These are phyloP conservation scores for Pelobates fuscus DNA, from an alignment of 2,113 vertebrate genomes.

Conservation along the genomic window DNA sequence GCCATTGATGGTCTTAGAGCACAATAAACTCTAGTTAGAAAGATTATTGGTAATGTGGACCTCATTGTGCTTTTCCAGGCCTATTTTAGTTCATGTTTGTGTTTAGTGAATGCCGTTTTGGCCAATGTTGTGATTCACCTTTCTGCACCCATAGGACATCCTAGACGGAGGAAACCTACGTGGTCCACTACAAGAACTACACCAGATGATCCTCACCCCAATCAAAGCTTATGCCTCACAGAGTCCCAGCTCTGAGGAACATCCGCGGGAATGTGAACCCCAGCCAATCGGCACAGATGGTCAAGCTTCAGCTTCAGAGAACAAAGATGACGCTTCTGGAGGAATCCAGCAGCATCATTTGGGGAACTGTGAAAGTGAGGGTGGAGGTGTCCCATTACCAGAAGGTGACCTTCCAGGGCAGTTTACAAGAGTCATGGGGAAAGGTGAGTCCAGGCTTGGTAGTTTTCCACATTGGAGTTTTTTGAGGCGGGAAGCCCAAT, in stretches of 20 bases:
- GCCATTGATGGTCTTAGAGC: too few relatives aligned
- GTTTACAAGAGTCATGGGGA: slow-evolving; percentile 98
- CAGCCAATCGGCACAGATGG: slow-evolving; percentile 73
- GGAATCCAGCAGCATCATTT: slow-evolving; percentile 79
- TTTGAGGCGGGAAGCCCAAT: too few relatives aligned
- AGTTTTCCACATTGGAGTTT: too few relatives aligned
- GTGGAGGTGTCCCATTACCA: slow-evolving; percentile 71
- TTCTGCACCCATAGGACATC: too few relatives aligned
- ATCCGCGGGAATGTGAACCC: slow-evolving; percentile 67
- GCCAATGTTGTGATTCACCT: too few relatives aligned
- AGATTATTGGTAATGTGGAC: too few relatives aligned
- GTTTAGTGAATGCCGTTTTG: too few relatives aligned
- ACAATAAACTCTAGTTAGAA: too few relatives aligned
- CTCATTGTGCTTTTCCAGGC: too few relatives aligned
- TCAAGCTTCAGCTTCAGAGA: slow-evolving; percentile 68
- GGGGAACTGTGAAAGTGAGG: slow-evolving; percentile 82
- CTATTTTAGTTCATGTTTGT: too few relatives aligned
- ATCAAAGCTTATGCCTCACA: slow-evolving; percentile 84
- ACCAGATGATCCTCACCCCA: slow-evolving; percentile 97
- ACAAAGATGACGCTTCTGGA: slow-evolving; percentile 65
- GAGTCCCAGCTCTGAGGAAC: slow-evolving; percentile 59
- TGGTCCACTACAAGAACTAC: slow-evolving; percentile 89
- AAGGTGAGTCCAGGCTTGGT: slow-evolving; percentile 77
- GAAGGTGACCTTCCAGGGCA: slow-evolving; percentile 92
- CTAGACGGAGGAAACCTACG: slow-evolving; percentile 92